Percentiles rank a stretch among this genome's conserved stretches.
Evolutionary conservation across 2,797 vertebrate species (phyloP).

Genomic region (Chloroceryle amazona): DNA sequence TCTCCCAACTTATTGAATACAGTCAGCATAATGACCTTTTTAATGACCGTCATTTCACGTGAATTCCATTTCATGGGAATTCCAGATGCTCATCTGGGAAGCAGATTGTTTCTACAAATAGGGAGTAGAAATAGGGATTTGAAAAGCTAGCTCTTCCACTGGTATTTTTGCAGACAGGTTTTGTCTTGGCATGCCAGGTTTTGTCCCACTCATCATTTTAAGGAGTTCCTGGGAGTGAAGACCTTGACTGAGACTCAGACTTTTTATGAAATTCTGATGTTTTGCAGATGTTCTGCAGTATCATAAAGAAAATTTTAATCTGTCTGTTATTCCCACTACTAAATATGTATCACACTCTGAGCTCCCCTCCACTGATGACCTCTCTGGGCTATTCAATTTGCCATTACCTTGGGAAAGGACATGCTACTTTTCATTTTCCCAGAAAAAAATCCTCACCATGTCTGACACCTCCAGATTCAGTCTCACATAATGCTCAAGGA

Average conservation of each 20-base stretch:
- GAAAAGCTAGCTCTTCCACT: background rate
- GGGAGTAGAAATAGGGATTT: background rate
- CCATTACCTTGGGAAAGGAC: background rate
- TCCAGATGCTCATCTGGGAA: background rate
- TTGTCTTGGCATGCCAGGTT: background rate
- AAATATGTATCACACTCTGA: background rate
- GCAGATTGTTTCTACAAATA: background rate
- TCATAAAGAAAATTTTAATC: background rate
- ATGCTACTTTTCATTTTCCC: background rate
- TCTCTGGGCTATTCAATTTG: background rate
- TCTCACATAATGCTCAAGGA: background rate
- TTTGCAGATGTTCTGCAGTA: background rate
- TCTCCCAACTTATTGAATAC: background rate
- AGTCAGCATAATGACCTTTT: conserved; percentile 3
- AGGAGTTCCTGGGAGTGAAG: background rate
- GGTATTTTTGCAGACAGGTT: background rate
- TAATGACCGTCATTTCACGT: background rate
- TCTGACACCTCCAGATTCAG: background rate
- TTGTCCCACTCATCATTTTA: background rate
- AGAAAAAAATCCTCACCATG: background rate
- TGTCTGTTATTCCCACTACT: background rate
- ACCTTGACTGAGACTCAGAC: background rate
- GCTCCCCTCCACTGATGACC: background rate
- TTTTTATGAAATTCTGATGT: background rate
- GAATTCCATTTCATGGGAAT: background rate